Evolutionary conservation across 1,140 invertebrate species (phyloP).

Genomic region (Brachionus rubens): DNA sequence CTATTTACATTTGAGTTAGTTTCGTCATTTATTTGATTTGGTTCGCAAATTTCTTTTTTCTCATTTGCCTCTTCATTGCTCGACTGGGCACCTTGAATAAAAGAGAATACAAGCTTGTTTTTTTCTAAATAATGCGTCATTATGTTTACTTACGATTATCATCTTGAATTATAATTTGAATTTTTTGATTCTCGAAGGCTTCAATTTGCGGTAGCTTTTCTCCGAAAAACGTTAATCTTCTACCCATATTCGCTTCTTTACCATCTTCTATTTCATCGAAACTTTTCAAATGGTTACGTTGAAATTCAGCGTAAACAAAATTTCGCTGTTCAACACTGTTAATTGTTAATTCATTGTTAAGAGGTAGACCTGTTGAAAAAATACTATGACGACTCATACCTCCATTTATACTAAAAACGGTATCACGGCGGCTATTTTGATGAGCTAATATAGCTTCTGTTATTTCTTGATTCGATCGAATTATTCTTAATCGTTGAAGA

Average conservation of each 20-base stretch:
- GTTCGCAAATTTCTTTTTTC: too few relatives aligned
- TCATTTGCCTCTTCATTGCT: too few relatives aligned
- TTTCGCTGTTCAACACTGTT: neutral
- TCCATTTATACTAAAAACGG: neutral
- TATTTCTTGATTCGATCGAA: neutral
- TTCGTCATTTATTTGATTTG: too few relatives aligned
- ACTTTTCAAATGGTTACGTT: conserved; percentile 16
- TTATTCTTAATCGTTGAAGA: neutral
- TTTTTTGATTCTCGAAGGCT: too few relatives aligned
- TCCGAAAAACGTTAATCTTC: neutral
- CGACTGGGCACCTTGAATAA: too few relatives aligned
- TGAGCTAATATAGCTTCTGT: conserved; percentile 9
- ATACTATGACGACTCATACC: neutral
- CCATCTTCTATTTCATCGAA: neutral
- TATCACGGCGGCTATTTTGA: neutral
- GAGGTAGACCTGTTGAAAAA: neutral
- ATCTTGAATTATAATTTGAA: neutral
- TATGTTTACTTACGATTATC: too few relatives aligned
- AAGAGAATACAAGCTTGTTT: too few relatives aligned
- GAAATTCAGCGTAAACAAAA: neutral
- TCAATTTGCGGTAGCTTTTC: neutral
- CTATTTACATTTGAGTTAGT: too few relatives aligned
- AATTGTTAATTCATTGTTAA: neutral
- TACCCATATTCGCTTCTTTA: neutral
- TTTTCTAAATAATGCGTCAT: too few relatives aligned